Base-by-base conservation (phyloP, 2,888 invertebrate genomes). In the Cerastis leucographa region DNA sequence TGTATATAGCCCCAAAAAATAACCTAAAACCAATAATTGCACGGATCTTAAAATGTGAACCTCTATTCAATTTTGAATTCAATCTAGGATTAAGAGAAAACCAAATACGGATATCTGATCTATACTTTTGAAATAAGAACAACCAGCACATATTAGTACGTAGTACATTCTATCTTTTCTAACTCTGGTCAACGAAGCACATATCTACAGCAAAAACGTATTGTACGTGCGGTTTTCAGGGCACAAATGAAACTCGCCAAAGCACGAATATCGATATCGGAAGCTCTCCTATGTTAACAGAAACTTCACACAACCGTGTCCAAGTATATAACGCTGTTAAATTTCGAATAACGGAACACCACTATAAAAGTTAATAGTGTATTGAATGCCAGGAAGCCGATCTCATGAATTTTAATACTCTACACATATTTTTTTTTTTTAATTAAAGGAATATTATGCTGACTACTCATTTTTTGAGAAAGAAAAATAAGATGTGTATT, bases 181-280 rank as follows among this genome's bases (percentile, higher is more conserved):
- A 35, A 70, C 40, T 54, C 29, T 56, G 66, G 54, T n/a, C 54
- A 14, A 25, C 51, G 46, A 70, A 66, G 78, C 80, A 78, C 79
- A 79, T 83, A 46, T 44, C 54, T 19, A 12, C 61, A 22, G 75
- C 71, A 83, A 85, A 81, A 83, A 70, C 71, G 66, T 62, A 81
- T 72, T 62, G 81, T 75, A 71, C 69, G 81, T 81, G 81, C 67
- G 71, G 62, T 83, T 83, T 85, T 61, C 69, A 56, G 56, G 29
- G 49, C 56, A 40, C 56, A 81, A 73, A 75, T 81, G 81, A 85
- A 83, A 66, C 65, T 74, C 68, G 65, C 74, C 74, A 83, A 72
- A 75, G 65, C 85, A 42, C 56, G 76, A 85, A 83, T 81, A 85
- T 85, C 85, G 82, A 85, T 85, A 81, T 71, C 59, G 54, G 69